Evolutionary conservation across 2,797 vertebrate species (phyloP), one percentile per base, ranked within the genome.

Genomic region (Botia kubotai): DNA sequence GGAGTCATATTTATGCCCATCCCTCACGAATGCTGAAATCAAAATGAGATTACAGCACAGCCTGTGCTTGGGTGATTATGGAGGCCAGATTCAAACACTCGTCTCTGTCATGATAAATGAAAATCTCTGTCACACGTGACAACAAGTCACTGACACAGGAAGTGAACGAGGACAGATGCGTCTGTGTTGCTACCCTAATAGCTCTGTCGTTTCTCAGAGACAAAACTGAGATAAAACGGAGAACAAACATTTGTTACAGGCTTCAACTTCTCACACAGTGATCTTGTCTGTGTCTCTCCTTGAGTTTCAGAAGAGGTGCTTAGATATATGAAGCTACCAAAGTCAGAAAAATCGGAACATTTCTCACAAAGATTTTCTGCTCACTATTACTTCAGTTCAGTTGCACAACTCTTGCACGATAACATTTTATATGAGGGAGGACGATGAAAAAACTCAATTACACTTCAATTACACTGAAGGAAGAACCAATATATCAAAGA

Each of bases 41-140:
- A 79, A 71, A 79, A 65, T 72, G 26, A 77, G 53, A 72, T 79
- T 79, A 79, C 29, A 65, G 26, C 77, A 53, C 46, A 63, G 77
- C 36, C 68, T 17, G 63, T 66, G 16, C 63, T 26, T 72, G 77
- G 72, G 46, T 63, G 67, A 79, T 79, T 60, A 79, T 23, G 3
- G 14, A 60, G 57, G 26, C 52, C 68, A 65, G 68, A 79, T 65
- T 79, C 58, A 8, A 72, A 69, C 48, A 16, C 77, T 79, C 33
- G 55, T 71, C 68, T 79, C 19, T 43, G 46, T 72, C 77, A 33
- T 62, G 57, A 79, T 62, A 79, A 79, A 72, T 79, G 57, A 72
- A 69, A 65, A 29, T 2, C 53, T 36, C 26, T 4, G 63, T 63
- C 26, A 5, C 12, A 52, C 3, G 21, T 33, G 58, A 65, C 77